Conservation (phyloP, 2,888 invertebrate species). For the Coremacera marginata region DNA sequence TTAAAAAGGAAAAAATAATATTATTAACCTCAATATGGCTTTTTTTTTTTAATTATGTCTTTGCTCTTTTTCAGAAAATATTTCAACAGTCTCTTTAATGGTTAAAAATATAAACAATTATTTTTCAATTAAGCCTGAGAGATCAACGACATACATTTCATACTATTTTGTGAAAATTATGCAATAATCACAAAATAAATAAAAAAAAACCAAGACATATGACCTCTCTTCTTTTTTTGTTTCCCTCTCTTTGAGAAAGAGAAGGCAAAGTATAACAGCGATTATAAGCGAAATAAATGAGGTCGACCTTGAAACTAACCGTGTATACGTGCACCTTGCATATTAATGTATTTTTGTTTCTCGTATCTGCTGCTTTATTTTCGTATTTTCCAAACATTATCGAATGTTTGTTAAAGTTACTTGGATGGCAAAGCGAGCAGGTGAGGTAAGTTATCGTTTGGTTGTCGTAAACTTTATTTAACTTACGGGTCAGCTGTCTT, state of each 20-base stretch:
- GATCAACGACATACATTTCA: conserved; percentile 20
- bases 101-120: conserved; percentile 12
- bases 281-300: background rate
- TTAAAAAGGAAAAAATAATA: conserved; percentile 42
- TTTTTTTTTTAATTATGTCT: conserved; percentile 30
- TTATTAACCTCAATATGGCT: conserved; percentile 47
- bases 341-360: background rate
- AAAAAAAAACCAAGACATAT: conserved; percentile 1
- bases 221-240: no score
- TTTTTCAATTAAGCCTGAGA: conserved; percentile 22
- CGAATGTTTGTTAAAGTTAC: background rate
- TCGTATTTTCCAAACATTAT: background rate
- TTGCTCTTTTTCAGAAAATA: conserved; percentile 18
- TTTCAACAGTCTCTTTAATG: conserved; percentile 28
- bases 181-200: conserved; percentile 42
- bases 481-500: no score
- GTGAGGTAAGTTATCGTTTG: background rate
- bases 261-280: conserved; percentile 14
- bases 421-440: background rate
- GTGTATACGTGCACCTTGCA: background rate
- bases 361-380: conserved; percentile 1
- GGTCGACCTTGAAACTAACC: conserved; percentile 29
- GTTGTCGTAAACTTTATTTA: background rate
- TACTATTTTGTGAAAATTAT: conserved; percentile 42
- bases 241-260: conserved; percentile 20